Percentiles rank a stretch among this genome's conserved stretches.
Evolutionary conservation across 2,113 vertebrate genomes (phyloP).

Genomic region (Aphyosemion australe): DNA sequence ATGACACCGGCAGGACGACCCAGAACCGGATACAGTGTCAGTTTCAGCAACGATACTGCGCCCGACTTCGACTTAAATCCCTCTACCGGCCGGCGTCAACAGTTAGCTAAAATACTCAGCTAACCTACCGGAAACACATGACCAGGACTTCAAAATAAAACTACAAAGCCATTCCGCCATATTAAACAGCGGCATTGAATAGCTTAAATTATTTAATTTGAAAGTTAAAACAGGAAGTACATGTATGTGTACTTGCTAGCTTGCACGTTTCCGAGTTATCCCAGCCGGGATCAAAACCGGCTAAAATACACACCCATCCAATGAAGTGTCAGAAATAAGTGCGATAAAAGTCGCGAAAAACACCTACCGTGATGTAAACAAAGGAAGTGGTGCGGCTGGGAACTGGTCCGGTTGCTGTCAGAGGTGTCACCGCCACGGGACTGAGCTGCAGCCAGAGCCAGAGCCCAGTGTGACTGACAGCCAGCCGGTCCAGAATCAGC

Average conservation of each 20-base stretch:
- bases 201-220: conserved; percentile 14
- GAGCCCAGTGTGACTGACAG: conserved; percentile 32
- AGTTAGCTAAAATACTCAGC: rapidly evolving
- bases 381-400: conserved; percentile 17
- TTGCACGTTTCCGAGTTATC: conserved; percentile 21
- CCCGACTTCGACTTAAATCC: conserved; percentile 43
- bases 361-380: conserved; percentile 44
- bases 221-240: conserved; percentile 20
- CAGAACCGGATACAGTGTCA: rapidly evolving
- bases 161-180: too few species aligned
- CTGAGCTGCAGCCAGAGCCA: conserved; percentile 43
- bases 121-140: not conserved
- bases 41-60: not conserved
- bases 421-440: conserved; percentile 38
- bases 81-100: conserved; percentile 15
- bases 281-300: not conserved
- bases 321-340: not conserved
- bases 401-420: conserved; percentile 24
- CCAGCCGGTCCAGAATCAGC: conserved; percentile 38
- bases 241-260: rapidly evolving
- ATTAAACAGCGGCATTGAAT: too few species aligned
- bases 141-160: conserved; percentile 27
- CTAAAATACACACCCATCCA: not conserved
- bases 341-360: not conserved
- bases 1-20: not conserved